These are phyloP conservation scores for Petrocephalus microphthalmus DNA, from an alignment of 2,113 vertebrate species.

Conservation along the genomic window DNA sequence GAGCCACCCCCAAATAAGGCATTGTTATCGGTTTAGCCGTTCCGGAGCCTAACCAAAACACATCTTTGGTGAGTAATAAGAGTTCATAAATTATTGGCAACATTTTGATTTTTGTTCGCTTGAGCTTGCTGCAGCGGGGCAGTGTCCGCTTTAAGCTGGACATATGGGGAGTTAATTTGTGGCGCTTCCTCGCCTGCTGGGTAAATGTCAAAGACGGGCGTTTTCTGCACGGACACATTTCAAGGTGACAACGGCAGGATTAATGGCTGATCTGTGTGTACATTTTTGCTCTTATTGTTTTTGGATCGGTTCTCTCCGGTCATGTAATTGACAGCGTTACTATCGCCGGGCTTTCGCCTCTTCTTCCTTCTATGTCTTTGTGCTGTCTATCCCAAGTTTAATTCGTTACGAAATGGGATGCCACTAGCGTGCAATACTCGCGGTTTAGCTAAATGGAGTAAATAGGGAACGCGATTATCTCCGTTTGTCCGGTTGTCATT, in stretches of 20 bases:
- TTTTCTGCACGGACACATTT: conserved; percentile 53
- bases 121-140: not conserved
- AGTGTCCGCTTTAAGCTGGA: not conserved
- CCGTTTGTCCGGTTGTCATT: not conserved
- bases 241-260: conserved; percentile 55
- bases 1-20: not conserved
- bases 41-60: not conserved
- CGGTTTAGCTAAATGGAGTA: not conserved
- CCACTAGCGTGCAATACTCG: conserved; percentile 10
- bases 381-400: not conserved
- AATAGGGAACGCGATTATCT: not conserved
- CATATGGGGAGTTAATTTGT: not conserved
- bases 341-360: conserved; percentile 11
- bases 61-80: not conserved
- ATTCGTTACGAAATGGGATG: not conserved
- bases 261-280: conserved; percentile 51
- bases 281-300: not conserved
- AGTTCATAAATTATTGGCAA: not conserved
- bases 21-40: not conserved
- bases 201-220: not conserved
- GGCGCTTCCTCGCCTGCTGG: not conserved
- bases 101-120: not conserved
- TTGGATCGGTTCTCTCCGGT: conserved; percentile 18
- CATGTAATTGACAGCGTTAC: conserved; percentile 27
- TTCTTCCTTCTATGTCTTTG: not conserved